Percentiles rank a stretch among this genome's conserved stretches.
Conservation (phyloP, 2,113 vertebrate species). For the Pygoscelis adeliae region DNA sequence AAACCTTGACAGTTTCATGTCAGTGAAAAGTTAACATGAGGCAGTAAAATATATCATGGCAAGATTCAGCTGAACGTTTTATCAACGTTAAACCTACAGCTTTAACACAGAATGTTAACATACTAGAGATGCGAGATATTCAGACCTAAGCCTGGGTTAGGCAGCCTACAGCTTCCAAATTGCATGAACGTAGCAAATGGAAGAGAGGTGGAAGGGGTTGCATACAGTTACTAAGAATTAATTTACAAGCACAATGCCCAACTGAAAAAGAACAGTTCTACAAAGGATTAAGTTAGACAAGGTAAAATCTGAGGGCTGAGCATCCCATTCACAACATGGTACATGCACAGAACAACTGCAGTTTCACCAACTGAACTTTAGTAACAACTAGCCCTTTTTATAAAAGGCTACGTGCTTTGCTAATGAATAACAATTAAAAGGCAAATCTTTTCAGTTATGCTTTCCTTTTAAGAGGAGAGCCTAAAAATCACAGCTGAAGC, state of each 20-base stretch:
- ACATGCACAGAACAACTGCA: not conserved
- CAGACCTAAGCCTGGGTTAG: not conserved
- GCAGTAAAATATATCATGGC: not conserved
- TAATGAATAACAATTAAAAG: not conserved
- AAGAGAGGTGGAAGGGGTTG: not conserved
- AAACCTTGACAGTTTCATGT: not conserved
- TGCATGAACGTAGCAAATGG: not conserved
- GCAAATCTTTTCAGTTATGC: not conserved
- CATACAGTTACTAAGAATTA: not conserved
- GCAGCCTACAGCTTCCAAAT: not conserved
- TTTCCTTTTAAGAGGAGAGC: not conserved
- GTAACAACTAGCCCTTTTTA: not conserved
- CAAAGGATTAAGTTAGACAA: not conserved
- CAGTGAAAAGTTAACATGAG: not conserved
- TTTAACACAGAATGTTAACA: not conserved
- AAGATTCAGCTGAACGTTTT: not conserved
- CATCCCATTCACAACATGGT: not conserved
- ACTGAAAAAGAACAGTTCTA: not conserved
- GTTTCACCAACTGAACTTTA: not conserved
- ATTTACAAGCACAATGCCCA: not conserved
- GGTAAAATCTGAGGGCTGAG: not conserved
- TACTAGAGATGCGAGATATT: not conserved
- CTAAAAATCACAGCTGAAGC: not conserved
- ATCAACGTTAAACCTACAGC: not conserved
- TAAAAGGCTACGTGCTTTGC: not conserved